phyloP scores from a whole-genome alignment of 1,140 invertebrate species.

The Drosophila chauvacae region DNA sequence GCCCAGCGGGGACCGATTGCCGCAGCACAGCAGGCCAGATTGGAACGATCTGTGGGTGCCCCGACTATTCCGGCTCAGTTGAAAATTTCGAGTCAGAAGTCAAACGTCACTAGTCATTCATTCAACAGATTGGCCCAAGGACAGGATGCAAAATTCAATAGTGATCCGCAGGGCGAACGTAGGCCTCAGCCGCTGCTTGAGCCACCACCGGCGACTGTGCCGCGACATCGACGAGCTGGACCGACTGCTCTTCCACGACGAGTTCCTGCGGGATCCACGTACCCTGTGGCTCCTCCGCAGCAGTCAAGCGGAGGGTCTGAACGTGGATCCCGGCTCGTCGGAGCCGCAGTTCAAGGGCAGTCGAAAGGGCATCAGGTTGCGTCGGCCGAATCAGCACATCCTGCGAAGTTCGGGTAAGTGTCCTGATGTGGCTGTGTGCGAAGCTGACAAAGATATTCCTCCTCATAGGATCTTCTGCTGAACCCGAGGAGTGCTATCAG shows the following conservation, averaged over 20 bases:
- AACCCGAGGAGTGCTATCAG: not conserved
- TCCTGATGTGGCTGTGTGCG: accelerated
- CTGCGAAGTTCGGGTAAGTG: not conserved
- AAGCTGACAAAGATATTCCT: not conserved
- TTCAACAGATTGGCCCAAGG: not conserved
- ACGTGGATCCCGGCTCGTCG: not conserved
- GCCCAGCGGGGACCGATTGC: not conserved
- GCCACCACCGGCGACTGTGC: constrained; percentile 17
- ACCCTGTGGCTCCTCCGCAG: constrained; percentile 9
- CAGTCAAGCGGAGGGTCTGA: not conserved
- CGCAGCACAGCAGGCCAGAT: not conserved
- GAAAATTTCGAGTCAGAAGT: constrained; percentile 16
- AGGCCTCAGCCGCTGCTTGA: constrained; percentile 9
- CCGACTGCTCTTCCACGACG: constrained; percentile 8
- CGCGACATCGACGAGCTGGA: constrained; percentile 19
- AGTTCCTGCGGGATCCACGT: constrained; percentile 19
- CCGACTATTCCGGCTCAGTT: constrained; percentile 1
- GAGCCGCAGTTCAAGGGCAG: not conserved
- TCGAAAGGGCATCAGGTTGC: not conserved
- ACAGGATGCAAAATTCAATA: constrained; percentile 39
- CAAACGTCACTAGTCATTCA: not conserved
- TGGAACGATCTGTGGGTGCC: not conserved
- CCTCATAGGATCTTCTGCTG: not conserved
- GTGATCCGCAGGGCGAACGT: constrained; percentile 18
- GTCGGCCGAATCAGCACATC: not conserved